A percentile compares a stretch with the other conserved stretches of the same genome.
These are phyloP conservation scores for Sycobia sp. DNA, from an alignment of 1,140 invertebrate genomes.

Conservation along the genomic window DNA sequence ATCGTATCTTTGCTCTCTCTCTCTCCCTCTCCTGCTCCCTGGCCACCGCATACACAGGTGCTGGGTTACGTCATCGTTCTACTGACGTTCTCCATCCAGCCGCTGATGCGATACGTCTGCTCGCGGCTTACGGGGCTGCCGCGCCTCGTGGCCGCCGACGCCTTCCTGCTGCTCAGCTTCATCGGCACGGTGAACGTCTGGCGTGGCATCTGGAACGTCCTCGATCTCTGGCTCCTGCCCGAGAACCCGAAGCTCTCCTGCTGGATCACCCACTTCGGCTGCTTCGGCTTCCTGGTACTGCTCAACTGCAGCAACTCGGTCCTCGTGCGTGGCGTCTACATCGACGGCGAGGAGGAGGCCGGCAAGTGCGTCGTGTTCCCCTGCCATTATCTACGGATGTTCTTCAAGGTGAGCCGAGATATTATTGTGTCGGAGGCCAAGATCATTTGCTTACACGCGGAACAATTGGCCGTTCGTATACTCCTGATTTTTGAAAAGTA, in stretches of 20 bases:
- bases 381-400: constrained; percentile 78
- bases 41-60: too few species aligned
- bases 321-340: constrained; percentile 81
- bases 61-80: constrained; percentile 76
- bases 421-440: too few species aligned
- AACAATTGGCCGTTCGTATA: too few species aligned
- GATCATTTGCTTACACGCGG: too few species aligned
- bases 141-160: constrained; percentile 73
- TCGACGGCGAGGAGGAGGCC: constrained; percentile 79
- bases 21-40: too few species aligned
- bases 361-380: constrained; percentile 81
- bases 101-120: constrained; percentile 71
- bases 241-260: constrained; percentile 75
- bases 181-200: constrained; percentile 84
- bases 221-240: constrained; percentile 81
- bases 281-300: constrained; percentile 75
- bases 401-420: constrained; percentile 68
- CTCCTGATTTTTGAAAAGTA: too few species aligned
- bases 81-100: constrained; percentile 75
- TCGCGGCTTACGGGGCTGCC: constrained; percentile 68
- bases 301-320: constrained; percentile 85
- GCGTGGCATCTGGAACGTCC: constrained; percentile 81
- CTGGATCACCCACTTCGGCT: constrained; percentile 76
- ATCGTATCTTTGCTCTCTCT: too few species aligned
- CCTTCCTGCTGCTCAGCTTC: constrained; percentile 77